Conservation (phyloP, 1,140 invertebrate genomes). For the Cheumatopsyche charites region DNA sequence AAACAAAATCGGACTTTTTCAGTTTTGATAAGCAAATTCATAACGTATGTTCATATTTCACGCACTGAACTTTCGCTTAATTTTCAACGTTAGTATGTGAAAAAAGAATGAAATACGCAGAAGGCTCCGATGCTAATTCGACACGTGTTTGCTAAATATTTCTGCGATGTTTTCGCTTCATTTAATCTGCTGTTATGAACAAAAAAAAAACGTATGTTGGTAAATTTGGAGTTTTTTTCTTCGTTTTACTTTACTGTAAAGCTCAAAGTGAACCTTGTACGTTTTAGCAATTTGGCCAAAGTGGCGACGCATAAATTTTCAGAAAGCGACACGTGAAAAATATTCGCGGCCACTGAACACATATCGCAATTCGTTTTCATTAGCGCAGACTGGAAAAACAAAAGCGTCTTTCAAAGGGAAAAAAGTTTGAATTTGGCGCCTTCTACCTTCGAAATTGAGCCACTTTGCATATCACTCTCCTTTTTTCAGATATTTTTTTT, state of each 20-base stretch:
- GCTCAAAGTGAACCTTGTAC: no score
- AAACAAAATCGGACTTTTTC: neutral
- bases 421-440: slow-evolving; percentile 19
- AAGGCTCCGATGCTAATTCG: no score
- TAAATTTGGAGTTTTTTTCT: no score
- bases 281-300: slow-evolving; percentile 5
- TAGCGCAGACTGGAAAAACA: slow-evolving; percentile 38
- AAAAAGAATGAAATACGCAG: no score
- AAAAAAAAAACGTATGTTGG: no score
- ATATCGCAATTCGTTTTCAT: slow-evolving; percentile 42
- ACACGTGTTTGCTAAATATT: no score
- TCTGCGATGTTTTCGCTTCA: no score
- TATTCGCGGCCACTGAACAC: slow-evolving; percentile 4
- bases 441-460: neutral
- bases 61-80: no score
- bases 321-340: slow-evolving; percentile 17
- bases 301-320: slow-evolving; percentile 8
- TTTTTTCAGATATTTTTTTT: slow-evolving; percentile 5
- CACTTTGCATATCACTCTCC: neutral
- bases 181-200: no score
- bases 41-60: slow-evolving; percentile 6
- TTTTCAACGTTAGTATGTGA: no score
- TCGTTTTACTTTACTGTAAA: neutral
- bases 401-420: slow-evolving; percentile 31
- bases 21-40: slow-evolving; percentile 21